Evolutionary conservation across 2,888 invertebrate genomes (phyloP), one percentile per base, ranked within the genome.

Genomic region (Pseudococcus longispinus): DNA sequence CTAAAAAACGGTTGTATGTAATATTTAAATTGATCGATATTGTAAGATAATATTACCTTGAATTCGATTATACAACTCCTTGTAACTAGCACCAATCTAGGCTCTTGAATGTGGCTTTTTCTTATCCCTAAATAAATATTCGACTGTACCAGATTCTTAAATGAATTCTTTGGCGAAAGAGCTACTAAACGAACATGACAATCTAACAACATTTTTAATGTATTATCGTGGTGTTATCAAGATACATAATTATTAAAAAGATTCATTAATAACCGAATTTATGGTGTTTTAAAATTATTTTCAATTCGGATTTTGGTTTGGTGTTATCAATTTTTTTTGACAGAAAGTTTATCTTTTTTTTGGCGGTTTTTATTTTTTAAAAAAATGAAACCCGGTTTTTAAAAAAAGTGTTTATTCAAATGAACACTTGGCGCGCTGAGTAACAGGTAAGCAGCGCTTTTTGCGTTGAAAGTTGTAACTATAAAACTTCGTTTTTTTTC

Each of bases 101-200:
- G 86, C 13, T 86, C 86, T 37, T 77, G 80, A 13, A 77, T 74
- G 55, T 77, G 46, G 5, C 20, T 29, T 46, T 29, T 26, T 80
- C 51, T 77, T 42, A 77, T 46, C 6, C 86, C 86, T 37, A 86
- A 80, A n/a, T 37, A 86, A 1, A 86, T 44, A 32, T 46, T 77
- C 6, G 86, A 86, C 6, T n/a, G 77, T 9, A 80, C 80, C 11
- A 55, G 80, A 26, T 37, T 29, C 15, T 51, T 20, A 37, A 86
- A 86, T 18, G 86, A 86, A 32, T 86, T 86, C 37, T 37, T 77
- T 4, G 77, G 74, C 6, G 77, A 86, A 46, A 86, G 29, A 46
- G 86, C 77, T 3, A 77, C 55, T 44, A 86, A 32, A 23, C 86
- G 86, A 29, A 86, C 86, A 15, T 29, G 23, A 37, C 86, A 86